phyloP scores from a whole-genome alignment of 2,888 invertebrate species.

The Habrosyne pyritoides region DNA sequence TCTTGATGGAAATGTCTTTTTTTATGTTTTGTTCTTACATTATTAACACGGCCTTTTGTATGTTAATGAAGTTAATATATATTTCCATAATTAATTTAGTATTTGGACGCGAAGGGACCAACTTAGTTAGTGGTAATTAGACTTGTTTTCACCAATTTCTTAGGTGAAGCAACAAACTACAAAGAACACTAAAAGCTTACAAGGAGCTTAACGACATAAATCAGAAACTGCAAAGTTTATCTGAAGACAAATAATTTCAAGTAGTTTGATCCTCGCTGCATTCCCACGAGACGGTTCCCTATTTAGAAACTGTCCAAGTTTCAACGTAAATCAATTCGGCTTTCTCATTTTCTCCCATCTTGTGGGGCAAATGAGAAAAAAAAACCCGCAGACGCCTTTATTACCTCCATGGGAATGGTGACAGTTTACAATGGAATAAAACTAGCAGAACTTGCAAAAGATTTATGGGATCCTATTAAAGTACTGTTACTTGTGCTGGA shows the following conservation, averaged over 20 bases:
- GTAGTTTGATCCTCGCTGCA: conserved; percentile 17
- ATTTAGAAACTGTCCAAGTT: conserved; percentile 55
- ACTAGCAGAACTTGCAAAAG: conserved; percentile 11
- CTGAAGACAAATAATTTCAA: conserved; percentile 8
- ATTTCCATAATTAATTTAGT: not conserved
- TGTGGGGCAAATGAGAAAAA: conserved; percentile 33
- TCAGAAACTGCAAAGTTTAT: conserved; percentile 7
- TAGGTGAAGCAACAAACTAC: not conserved
- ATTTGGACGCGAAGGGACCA: not conserved
- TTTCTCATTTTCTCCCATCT: conserved; percentile 31
- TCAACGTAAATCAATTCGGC: conserved; percentile 53
- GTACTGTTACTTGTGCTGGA: conserved; percentile 5
- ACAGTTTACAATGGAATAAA: conserved; percentile 25
- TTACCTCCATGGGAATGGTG: conserved; percentile 32
- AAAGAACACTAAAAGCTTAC: conserved; percentile 14
- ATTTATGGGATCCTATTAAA: conserved; percentile 15
- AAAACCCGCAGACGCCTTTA: conserved; percentile 32
- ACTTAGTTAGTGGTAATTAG: not conserved
- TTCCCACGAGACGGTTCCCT: conserved; percentile 36
- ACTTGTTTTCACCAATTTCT: not conserved
- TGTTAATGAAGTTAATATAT: not conserved
- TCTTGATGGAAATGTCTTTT: conserved; percentile 43
- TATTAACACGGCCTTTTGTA: conserved; percentile 19
- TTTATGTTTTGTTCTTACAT: conserved; percentile 25
- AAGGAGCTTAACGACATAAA: conserved; percentile 6